These are phyloP conservation scores for Odocoileus virginianus DNA, from an alignment of 2,113 vertebrate species.

Conservation along the genomic window DNA sequence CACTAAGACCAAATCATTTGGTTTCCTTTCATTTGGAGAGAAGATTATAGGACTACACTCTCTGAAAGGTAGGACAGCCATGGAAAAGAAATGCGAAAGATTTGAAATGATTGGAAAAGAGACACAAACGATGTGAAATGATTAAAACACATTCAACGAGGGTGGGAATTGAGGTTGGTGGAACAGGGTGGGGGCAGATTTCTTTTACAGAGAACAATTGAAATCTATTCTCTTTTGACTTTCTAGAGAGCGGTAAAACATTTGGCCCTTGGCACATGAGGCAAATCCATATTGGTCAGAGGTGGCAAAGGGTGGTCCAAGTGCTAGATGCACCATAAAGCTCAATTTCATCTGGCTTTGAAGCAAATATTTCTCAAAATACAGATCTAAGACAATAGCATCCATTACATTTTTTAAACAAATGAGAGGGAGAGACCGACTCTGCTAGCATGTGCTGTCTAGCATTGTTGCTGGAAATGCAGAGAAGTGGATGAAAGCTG, in stretches of 20 bases:
- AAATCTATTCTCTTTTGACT: constrained; percentile 61
- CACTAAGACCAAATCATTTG: constrained; percentile 8
- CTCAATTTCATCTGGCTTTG: constrained; percentile 52
- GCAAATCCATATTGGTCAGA: constrained; percentile 47
- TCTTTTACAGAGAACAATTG: constrained; percentile 19
- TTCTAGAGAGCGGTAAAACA: constrained; percentile 74
- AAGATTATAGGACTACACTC: constrained; percentile 18
- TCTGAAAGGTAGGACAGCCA: constrained; percentile 47
- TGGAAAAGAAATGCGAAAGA: constrained; percentile 41
- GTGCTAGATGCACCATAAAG: constrained; percentile 28
- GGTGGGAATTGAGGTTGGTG: constrained; percentile 58
- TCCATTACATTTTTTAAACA: neutral
- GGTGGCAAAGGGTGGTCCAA: constrained; percentile 48
- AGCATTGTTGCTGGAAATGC: neutral
- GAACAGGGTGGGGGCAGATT: constrained; percentile 41
- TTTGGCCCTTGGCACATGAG: constrained; percentile 71
- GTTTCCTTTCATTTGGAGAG: constrained; percentile 55
- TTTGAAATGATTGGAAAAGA: constrained; percentile 32
- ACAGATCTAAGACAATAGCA: constrained; percentile 43
- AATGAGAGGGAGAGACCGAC: neutral
- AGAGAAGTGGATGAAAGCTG: neutral
- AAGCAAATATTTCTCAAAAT: constrained; percentile 61
- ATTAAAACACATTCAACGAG: constrained; percentile 15
- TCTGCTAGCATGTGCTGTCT: neutral
- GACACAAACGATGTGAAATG: constrained; percentile 41